Percentiles rank a stretch among this genome's conserved stretches.
Conservation (phyloP, 2,113 vertebrate species). For the Corynorhinus townsendii region DNA sequence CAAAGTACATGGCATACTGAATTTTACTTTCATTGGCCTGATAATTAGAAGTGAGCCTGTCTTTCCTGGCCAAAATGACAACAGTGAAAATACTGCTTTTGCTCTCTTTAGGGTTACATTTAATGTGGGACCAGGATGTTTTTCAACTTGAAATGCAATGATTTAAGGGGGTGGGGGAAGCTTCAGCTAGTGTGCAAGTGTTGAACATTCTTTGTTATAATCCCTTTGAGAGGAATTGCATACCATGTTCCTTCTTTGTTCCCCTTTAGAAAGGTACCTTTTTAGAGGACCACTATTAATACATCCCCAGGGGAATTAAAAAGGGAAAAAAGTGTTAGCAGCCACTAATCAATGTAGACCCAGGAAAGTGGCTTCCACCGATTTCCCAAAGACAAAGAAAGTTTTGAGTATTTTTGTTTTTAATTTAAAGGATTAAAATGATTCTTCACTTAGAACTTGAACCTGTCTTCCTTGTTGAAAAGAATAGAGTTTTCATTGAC, state of each 20-base stretch:
- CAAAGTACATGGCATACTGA: neutral
- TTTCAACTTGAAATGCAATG: neutral
- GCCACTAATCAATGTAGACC: neutral
- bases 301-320: accelerated
- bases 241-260: neutral
- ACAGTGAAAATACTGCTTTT: neutral
- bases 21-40: neutral
- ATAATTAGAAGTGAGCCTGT: neutral
- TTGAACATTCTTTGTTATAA: neutral
- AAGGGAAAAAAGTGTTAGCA: neutral
- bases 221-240: neutral
- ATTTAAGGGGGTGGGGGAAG: neutral
- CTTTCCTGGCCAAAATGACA: neutral
- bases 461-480: neutral
- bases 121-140: neutral
- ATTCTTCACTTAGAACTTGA: neutral
- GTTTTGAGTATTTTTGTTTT: conserved; percentile 19
- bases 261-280: neutral
- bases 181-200: neutral
- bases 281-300: neutral
- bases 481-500: neutral
- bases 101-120: neutral
- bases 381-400: neutral
- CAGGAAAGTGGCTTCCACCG: neutral
- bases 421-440: neutral